A percentile compares a stretch with the other conserved stretches of the same genome.
Evolutionary conservation across 2,797 vertebrate species (phyloP).

Genomic region (Tiaroga cobitis): DNA sequence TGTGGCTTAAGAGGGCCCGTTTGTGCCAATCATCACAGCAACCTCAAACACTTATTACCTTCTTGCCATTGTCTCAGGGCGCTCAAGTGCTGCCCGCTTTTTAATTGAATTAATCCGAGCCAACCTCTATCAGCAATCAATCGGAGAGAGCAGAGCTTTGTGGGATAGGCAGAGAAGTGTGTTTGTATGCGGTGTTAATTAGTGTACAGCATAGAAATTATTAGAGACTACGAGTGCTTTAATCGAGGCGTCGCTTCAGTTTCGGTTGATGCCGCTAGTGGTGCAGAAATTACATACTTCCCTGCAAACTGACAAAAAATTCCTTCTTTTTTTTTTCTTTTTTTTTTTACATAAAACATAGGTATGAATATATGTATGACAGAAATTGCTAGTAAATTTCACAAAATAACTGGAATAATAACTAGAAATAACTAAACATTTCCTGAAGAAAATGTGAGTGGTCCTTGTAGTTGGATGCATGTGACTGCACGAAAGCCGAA

Average conservation of each 20-base stretch:
- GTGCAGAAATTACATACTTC: not conserved
- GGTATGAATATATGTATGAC: too few species aligned
- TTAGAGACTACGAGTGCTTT: slow-evolving; percentile 31
- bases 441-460: too few species aligned
- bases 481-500: too few species aligned
- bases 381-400: too few species aligned
- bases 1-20: slow-evolving; percentile 31
- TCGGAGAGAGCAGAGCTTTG: slow-evolving; percentile 78
- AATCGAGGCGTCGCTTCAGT: slow-evolving; percentile 1
- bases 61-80: slow-evolving; percentile 85
- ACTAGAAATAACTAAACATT: too few species aligned
- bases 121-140: slow-evolving; percentile 88
- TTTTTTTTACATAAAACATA: too few species aligned
- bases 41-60: slow-evolving; percentile 83
- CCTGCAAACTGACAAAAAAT: not conserved
- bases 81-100: slow-evolving; percentile 84
- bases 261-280: not conserved
- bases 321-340: too few species aligned
- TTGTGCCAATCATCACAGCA: slow-evolving; percentile 47
- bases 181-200: slow-evolving; percentile 48
- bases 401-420: too few species aligned
- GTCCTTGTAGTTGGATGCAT: too few species aligned
- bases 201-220: slow-evolving; percentile 27
- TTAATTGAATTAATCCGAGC: slow-evolving; percentile 91
- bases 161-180: slow-evolving; percentile 64